A percentile compares a stretch with the other conserved stretches of the same genome.
Evolutionary conservation across 2,797 vertebrate species (phyloP).

Genomic region (Scomberomorus guttatus): DNA sequence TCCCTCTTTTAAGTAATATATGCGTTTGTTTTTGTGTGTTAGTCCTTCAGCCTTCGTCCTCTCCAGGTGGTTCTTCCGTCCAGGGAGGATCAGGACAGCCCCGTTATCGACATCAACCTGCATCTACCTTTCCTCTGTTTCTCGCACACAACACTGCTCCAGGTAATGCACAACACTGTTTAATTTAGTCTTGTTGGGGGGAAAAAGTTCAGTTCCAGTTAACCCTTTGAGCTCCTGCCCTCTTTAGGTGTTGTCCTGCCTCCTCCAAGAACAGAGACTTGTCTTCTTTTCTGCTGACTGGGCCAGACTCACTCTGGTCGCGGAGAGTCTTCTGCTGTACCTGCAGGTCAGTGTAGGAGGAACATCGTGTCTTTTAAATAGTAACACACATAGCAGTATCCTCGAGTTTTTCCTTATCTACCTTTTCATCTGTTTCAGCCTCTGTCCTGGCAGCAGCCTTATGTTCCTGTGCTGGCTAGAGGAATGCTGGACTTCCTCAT

Average conservation of each 20-base stretch:
- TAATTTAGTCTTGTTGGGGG: too few species aligned
- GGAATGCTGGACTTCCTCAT: conserved; percentile 98
- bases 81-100: conserved; percentile 89
- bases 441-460: conserved; percentile 95
- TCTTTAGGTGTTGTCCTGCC: conserved; percentile 87
- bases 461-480: conserved; percentile 91
- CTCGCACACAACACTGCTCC: conserved; percentile 78
- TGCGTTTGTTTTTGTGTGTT: conserved; percentile 37
- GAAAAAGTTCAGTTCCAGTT: neutral
- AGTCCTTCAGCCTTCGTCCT: conserved; percentile 90
- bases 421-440: conserved; percentile 78
- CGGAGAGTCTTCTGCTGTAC: conserved; percentile 91
- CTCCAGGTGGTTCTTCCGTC: conserved; percentile 94
- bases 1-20: neutral
- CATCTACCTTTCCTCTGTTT: conserved; percentile 96
- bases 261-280: conserved; percentile 92
- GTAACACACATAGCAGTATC: too few species aligned
- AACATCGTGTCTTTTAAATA: neutral
- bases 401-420: neutral
- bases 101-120: conserved; percentile 92
- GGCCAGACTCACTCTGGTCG: conserved; percentile 92
- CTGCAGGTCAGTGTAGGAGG: conserved; percentile 80
- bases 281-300: conserved; percentile 95
- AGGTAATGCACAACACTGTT: conserved; percentile 66
- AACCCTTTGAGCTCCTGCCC: neutral